Base-by-base conservation (phyloP, 2,888 invertebrate species). In the Eristalis intricaria region DNA sequence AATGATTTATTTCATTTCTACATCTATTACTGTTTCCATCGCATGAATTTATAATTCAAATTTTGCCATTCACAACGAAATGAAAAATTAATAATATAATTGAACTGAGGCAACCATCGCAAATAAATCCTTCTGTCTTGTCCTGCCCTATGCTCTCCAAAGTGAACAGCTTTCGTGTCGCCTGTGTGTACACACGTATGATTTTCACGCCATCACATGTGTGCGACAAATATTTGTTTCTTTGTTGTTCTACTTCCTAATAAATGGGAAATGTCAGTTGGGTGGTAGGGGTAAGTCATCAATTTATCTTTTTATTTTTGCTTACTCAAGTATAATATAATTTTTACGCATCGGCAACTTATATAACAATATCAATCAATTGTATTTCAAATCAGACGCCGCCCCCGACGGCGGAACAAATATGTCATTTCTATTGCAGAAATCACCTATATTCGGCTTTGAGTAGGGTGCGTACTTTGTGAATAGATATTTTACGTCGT, bases 351-450 rank as follows among this genome's bases (percentile, higher is more conserved):
- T 71, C 60, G 61, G 40, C 71, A 71, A 29, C 29, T 71, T 40
- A 61, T 19, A 43, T 11, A 71, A 70, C 60, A 70, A 70, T 70
- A 70, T 70, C 70, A 61, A 71, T 71, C 71, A 43, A 61, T 68
- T 50, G 50, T 50, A n/a, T 50, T 64, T 64, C 38, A 38, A 60
- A 22, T 35, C 35, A 70, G 69, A 58, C 38, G 38, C 35, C 58
- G 58, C 35, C 58, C 40, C 60, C 23, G 35, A 69, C 32, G 7
- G 35, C 23, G 0, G 38, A 13, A 58, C 4, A 58, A 70, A 60
- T 58, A 58, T 70, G 70, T 38, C 38, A 13, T 38, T 11, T 38
- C 13, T 2, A 13, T 38, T 38, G 13, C 43, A 43, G 5, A 43
- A 15, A 43, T 43, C 43, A n/a, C n/a, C 43, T n/a, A 5, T 43